Evolutionary conservation across 1,140 invertebrate species (phyloP), one percentile per base, ranked within the genome.

Genomic region (Hesperophylax magnus): DNA sequence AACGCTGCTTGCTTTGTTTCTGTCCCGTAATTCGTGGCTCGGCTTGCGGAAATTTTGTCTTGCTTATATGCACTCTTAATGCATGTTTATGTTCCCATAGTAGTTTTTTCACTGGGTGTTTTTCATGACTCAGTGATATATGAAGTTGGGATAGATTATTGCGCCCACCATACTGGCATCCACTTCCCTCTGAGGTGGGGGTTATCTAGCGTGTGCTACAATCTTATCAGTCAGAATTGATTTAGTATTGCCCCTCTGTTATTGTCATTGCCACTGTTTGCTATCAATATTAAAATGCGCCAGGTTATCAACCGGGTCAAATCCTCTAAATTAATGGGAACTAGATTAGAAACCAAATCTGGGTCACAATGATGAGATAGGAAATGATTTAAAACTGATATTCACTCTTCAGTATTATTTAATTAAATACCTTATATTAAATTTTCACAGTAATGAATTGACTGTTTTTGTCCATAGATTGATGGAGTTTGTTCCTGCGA

Each of bases 401-500:
- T 47, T 39, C 34, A 8, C 9, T 39, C 34, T 39, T 39, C 8
- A 9, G 4, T 9, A 8, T 7, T 9, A 39, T 8, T 39, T 14
- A 47, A 47, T 47, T 47, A n/a, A n/a, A n/a, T n/a, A 47, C 39
- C 39, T 47, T 47, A 14, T 47, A 47, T 9, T 1, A 47, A 14
- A 8, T 47, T 47, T 47, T 47, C 3, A 14, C 11, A 14, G 11
- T 11, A 47, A 47, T 47, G 0, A 47, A 47, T 61, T 61, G 20
- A 22, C 18, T 58, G 56, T 1, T 61, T 20, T 18, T 24, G 17
- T 61, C 17, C 20, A 3, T 85, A 97, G 96, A 87, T 89, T 98
- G 84, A 94, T 97, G 92, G 97, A 98, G 88, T 97, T 98, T 90
- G 95, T 98, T 87, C 97, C 97, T 82, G 91, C 95, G 85, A 98